Percentiles rank a stretch among this genome's conserved stretches.
Evolutionary conservation across 2,888 invertebrate species (phyloP).

Genomic region (Lycophotia porphyrea): DNA sequence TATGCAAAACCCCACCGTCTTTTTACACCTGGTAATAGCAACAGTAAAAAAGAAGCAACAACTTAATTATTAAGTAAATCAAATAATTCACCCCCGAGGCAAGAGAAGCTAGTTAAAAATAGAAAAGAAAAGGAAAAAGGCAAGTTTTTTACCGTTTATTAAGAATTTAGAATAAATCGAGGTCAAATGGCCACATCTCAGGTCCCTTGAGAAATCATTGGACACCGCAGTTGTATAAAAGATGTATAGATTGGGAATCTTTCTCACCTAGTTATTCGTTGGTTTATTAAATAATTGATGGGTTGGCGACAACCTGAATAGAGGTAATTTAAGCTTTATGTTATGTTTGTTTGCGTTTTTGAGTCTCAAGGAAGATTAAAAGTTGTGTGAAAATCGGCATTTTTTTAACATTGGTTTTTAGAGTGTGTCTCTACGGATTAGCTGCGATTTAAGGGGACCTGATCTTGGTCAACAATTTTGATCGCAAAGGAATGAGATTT

Average conservation of each 20-base stretch:
- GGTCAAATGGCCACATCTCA: constrained; percentile 68
- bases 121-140: constrained; percentile 40
- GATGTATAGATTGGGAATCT: constrained; percentile 67
- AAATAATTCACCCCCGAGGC: constrained; percentile 52
- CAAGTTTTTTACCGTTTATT: constrained; percentile 70
- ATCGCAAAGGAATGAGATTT: too few relatives aligned
- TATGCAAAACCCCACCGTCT: constrained; percentile 39
- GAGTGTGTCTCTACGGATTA: background rate
- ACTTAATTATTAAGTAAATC: constrained; percentile 60
- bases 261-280: constrained; percentile 56
- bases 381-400: background rate
- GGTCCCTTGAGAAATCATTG: constrained; percentile 76
- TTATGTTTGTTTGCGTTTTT: background rate
- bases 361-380: background rate
- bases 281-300: constrained; percentile 56
- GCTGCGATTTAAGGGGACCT: background rate
- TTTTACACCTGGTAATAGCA: constrained; percentile 28
- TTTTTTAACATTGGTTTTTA: background rate
- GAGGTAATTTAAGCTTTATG: constrained; percentile 32
- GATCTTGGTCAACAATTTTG: background rate
- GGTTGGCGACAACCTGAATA: constrained; percentile 36
- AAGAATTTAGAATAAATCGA: constrained; percentile 76
- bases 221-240: constrained; percentile 64
- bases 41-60: constrained; percentile 34
- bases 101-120: constrained; percentile 53